Evolutionary conservation across 2,888 invertebrate species (phyloP).

Genomic region (Amblyjoppa proteus): DNA sequence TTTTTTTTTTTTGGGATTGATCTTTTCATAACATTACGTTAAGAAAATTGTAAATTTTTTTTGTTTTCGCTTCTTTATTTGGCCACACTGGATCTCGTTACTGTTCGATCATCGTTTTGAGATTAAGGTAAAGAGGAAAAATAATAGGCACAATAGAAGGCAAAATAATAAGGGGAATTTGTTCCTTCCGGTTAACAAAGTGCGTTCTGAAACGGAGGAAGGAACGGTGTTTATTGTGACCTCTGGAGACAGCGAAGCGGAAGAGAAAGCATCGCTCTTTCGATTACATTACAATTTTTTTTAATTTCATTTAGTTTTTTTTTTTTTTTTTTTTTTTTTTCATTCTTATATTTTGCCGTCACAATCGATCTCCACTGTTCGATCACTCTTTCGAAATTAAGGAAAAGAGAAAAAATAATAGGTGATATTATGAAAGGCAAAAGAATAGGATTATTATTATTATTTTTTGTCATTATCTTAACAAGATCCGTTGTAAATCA

Average conservation of each 20-base stretch:
- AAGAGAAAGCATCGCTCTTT: background rate
- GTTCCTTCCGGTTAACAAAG: background rate
- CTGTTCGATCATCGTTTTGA: background rate
- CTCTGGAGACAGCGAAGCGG: background rate
- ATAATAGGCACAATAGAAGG: conserved; percentile 40
- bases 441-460: background rate
- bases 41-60: background rate
- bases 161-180: conserved; percentile 15
- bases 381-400: background rate
- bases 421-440: conserved; percentile 27
- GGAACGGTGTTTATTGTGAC: too few relatives aligned
- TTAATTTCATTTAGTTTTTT: background rate
- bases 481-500: too few relatives aligned
- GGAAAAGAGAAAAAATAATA: too few relatives aligned
- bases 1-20: too few relatives aligned
- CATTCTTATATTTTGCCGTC: background rate
- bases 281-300: background rate
- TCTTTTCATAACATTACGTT: background rate
- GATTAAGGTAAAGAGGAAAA: too few relatives aligned
- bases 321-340: background rate
- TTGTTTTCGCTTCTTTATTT: background rate
- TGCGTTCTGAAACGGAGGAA: too few relatives aligned
- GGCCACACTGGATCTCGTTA: background rate
- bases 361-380: too few relatives aligned
- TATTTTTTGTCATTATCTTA: background rate